phyloP scores from a whole-genome alignment of 1,140 invertebrate genomes.

The Manduca sexta region DNA sequence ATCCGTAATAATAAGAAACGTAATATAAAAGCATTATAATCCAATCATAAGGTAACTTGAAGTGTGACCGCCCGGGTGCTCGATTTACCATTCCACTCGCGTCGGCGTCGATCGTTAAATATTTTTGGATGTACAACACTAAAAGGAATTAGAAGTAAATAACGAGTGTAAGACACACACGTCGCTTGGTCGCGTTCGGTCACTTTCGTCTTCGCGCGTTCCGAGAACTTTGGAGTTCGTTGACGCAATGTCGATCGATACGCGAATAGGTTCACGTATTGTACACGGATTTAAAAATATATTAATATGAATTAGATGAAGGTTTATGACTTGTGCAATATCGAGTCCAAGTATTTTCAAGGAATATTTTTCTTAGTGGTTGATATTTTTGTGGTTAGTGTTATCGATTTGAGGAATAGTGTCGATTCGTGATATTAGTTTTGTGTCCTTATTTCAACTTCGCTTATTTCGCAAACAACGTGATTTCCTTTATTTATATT shows the following conservation, averaged over 20 bases:
- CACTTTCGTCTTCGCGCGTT: slow-evolving; percentile 16
- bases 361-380: no score
- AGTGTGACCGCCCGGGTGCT: slow-evolving; percentile 53
- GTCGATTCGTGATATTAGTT: no score
- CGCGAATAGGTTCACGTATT: neutral
- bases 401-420: no score
- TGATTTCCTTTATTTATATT: no score
- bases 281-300: no score
- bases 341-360: no score
- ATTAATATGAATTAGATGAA: no score
- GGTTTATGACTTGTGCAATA: no score
- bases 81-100: slow-evolving; percentile 55
- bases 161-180: slow-evolving; percentile 30
- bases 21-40: slow-evolving; percentile 70
- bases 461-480: no score
- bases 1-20: slow-evolving; percentile 60
- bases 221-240: slow-evolving; percentile 12
- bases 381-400: no score
- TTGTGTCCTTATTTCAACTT: no score
- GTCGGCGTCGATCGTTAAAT: slow-evolving; percentile 45
- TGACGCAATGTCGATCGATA: slow-evolving; percentile 9
- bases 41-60: slow-evolving; percentile 57
- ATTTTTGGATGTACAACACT: slow-evolving; percentile 49
- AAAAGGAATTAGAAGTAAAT: slow-evolving; percentile 46
- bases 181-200: slow-evolving; percentile 16